phyloP scores from a whole-genome alignment of 2,797 vertebrate species.

The Leuciscus waleckii region DNA sequence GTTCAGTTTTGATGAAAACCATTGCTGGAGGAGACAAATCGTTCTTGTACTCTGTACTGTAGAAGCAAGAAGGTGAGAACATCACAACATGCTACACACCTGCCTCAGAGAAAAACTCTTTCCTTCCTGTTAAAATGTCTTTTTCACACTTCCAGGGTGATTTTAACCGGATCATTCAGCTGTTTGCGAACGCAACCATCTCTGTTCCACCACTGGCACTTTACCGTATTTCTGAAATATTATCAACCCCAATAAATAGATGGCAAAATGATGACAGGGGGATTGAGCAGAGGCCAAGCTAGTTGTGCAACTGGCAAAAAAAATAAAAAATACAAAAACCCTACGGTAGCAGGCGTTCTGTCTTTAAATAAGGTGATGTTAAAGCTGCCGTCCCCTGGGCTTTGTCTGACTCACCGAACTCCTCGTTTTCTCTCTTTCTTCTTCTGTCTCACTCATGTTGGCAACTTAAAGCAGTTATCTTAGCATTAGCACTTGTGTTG shows the following conservation, averaged over 20 bases:
- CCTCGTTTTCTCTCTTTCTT: neutral
- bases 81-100: conserved; percentile 4
- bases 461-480: conserved; percentile 73
- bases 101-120: conserved; percentile 9
- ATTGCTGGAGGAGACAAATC: neutral
- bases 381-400: neutral
- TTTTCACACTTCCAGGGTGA: neutral
- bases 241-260: neutral
- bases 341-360: neutral
- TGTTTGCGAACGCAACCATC: neutral
- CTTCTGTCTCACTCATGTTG: neutral
- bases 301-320: neutral
- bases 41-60: neutral
- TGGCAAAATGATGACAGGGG: conserved; percentile 15
- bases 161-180: neutral
- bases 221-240: neutral
- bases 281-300: neutral
- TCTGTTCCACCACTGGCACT: neutral
- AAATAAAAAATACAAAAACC: too few species aligned
- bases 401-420: conserved; percentile 20
- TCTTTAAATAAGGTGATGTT: conserved; percentile 26
- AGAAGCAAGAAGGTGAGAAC: conserved; percentile 2
- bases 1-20: conserved; percentile 22
- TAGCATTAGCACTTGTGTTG: conserved; percentile 66
- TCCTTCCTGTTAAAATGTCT: conserved; percentile 17